Evolutionary conservation across 2,888 invertebrate species (phyloP).

Genomic region (Pseudeuparius sepicola): DNA sequence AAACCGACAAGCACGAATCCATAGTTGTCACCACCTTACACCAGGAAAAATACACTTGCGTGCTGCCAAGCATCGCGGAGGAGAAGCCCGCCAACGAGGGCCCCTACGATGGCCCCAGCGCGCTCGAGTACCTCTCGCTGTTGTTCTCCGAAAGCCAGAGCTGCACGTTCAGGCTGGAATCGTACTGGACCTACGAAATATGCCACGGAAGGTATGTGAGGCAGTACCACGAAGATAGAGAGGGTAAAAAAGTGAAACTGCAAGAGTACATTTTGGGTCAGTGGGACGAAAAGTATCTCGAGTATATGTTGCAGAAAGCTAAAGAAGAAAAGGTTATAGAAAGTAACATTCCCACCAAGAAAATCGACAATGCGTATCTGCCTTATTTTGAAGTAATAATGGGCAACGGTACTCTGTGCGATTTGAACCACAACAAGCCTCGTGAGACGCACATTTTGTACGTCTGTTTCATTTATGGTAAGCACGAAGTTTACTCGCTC

Average conservation of each 20-base stretch:
- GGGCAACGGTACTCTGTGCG: slow-evolving; percentile 85
- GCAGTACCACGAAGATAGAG: slow-evolving; percentile 94
- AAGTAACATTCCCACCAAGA: slow-evolving; percentile 45
- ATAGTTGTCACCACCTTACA: slow-evolving; percentile 62
- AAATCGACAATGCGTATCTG: slow-evolving; percentile 79
- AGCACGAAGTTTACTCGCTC: slow-evolving; percentile 85
- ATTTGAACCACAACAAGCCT: slow-evolving; percentile 71
- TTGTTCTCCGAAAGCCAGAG: slow-evolving; percentile 56
- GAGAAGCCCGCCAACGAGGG: slow-evolving; percentile 48
- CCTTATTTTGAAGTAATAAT: slow-evolving; percentile 83
- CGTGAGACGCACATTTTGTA: slow-evolving; percentile 74
- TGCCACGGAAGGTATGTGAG: slow-evolving; percentile 86
- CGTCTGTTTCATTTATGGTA: slow-evolving; percentile 80
- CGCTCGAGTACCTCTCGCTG: slow-evolving; percentile 65
- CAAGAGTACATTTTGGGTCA: slow-evolving; percentile 82
- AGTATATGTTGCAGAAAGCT: slow-evolving; percentile 45
- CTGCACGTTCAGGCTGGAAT: slow-evolving; percentile 60
- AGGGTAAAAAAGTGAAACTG: slow-evolving; percentile 68
- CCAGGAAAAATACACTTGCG: slow-evolving; percentile 76
- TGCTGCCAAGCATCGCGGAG: slow-evolving; percentile 57
- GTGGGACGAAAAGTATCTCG: slow-evolving; percentile 57
- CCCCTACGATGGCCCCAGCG: slow-evolving; percentile 62
- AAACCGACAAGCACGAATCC: slow-evolving; percentile 42
- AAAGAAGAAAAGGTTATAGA: too few relatives aligned
- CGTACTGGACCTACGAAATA: slow-evolving; percentile 94